Base-by-base conservation (phyloP, 2,797 vertebrate genomes). In the Poeciliopsis paucimaculata region DNA sequence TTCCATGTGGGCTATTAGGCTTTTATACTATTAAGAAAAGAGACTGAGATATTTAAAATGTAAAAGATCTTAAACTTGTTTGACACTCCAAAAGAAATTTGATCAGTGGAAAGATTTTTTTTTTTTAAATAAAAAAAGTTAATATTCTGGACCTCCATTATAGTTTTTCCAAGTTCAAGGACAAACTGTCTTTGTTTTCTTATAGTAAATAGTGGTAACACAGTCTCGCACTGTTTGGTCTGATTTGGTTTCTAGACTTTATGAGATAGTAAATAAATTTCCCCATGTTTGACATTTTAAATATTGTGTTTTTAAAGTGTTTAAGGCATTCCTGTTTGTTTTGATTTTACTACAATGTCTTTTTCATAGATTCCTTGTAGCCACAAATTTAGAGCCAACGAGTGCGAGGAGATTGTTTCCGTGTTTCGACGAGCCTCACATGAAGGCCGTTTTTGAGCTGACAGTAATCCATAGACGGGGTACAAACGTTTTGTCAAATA, bases 361-460 rank as follows among this genome's bases (percentile, higher is more conserved):
- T 31, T n/a, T 62, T 64, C 5, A 74, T 57, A 97, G 96, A 87
- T 95, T 86, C 16, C 77, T 96, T 23, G 93, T 77, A 1, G 80
- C 89, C 49, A 96, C 93, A 51, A 74, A 90, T 11, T 4, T 96
- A 91, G 75, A 96, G 66, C 93, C 96, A 28, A 94, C 93, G 5
- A 11, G 80, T 0, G 94, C 96, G 77, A 92, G 96, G 78, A 89
- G 12, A 76, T 74, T 95, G 39, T 96, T 97, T 86, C 96, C 96
- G 28, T 97, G 96, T 91, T 96, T 96, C 12, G 96, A 97, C 79
- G 96, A 97, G 77, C 96, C 96, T 10, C 94, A 94, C 1, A 83
- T 96, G 93, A 97, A 96, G 82, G 96, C 96, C 0, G 75, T 43
- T 26, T 97, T 96, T 80, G 0, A 81, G 0, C 43, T 96, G 72